These are phyloP conservation scores for Muntiacus muntjak DNA, from an alignment of 2,113 vertebrate species.

Conservation along the genomic window DNA sequence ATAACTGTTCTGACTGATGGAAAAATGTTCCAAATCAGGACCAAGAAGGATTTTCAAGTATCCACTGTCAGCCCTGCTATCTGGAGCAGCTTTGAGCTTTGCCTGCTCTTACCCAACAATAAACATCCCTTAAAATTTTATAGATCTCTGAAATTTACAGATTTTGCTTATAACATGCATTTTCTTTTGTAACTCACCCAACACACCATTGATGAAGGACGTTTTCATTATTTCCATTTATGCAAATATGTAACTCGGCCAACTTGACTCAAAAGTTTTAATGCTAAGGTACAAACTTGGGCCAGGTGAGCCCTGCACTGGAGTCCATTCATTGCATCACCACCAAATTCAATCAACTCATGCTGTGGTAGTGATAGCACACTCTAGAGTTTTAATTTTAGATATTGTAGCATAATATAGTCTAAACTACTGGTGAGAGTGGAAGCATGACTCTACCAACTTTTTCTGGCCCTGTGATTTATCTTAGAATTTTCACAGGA, in stretches of 20 bases:
- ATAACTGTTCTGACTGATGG: not conserved
- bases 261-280: not conserved
- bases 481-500: not conserved
- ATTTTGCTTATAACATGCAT: not conserved
- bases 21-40: not conserved
- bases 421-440: not conserved
- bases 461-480: not conserved
- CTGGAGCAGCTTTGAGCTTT: not conserved
- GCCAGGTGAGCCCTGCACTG: accelerated
- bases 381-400: not conserved
- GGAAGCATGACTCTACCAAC: not conserved
- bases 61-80: not conserved
- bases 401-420: not conserved
- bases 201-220: not conserved
- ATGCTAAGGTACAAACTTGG: not conserved
- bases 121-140: not conserved
- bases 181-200: not conserved
- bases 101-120: not conserved
- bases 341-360: not conserved
- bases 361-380: not conserved
- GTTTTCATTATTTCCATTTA: not conserved
- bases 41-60: not conserved
- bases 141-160: not conserved
- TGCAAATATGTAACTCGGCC: not conserved
- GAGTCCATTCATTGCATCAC: not conserved